Base-by-base conservation (phyloP, 2,888 invertebrate species). In the Macrosiphum euphorbiae region DNA sequence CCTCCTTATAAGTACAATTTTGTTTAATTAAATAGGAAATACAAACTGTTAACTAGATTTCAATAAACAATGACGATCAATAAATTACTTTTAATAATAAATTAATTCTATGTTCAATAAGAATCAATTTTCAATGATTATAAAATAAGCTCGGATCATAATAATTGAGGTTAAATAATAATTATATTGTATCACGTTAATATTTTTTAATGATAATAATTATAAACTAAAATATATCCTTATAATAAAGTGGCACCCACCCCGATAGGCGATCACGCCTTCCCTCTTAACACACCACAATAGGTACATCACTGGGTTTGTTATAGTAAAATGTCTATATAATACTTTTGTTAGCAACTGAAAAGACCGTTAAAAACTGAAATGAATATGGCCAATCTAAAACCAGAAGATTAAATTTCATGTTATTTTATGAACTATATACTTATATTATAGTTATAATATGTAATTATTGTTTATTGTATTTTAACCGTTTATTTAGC, bases 361-460 rank as follows among this genome's bases (percentile, higher is more conserved):
- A 90, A 90, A 90, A 90, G 3, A 90, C 89, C 89, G 61, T 61
- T 90, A 67, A 90, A 58, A 90, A 61, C 44, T 90, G 47, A 90
- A 61, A 90, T n/a, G n/a, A 28, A 61, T 90, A 61, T 20, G n/a
- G 89, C 41, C 26, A 55, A 88, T 89, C 89, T 58, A 58, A 41
- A n/a, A 90, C 61, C n/a, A 47, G 5, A 61, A 90, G 52, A 90
- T 90, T 90, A 61, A 90, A 90, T 90, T 90, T 90, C 89, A 90
- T 47, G 89, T 47, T 61, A 78, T 78, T 78, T 8, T 78, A 78
- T 52, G 52, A 35, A 55, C 13, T 89, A 7, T 67, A 67, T 78
- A 78, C 78, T 35, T 78, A 78, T 58, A 58, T 55, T 58, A 58
- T 55, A 55, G 55, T 55, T 55, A 58, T 26, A 24, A 24, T 35